Evolutionary conservation across 2,113 vertebrate genomes (phyloP), one percentile per base, ranked within the genome.

Genomic region (Alethe castanea): DNA sequence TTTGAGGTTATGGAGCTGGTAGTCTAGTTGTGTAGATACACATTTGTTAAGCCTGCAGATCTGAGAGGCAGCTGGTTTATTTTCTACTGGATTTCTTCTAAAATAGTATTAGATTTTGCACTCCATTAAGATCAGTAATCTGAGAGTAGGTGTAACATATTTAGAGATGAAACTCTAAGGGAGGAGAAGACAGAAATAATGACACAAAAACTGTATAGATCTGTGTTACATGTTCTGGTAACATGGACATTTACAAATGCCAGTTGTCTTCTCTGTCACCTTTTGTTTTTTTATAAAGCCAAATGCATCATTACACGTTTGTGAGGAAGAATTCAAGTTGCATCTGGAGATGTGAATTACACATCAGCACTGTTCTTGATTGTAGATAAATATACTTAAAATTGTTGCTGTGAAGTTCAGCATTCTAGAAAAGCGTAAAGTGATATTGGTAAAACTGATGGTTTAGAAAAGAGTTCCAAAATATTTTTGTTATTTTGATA

Each of bases 281-380:
- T 14, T 17, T 56, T 16, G 61, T 45, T 16, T 61, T 74, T 22
- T 56, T 2, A 11, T 33, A 47, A 72, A 59, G 42, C 29, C 14
- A 57, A 45, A 40, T 50, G 15, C 20, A 45, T 85, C 0, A 0
- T 94, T 74, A 11, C 4, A 5, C 1, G 0, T 65, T 36, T 36
- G 31, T 47, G 56, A 59, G 23, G 18, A 66, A 15, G 35, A 74
- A 40, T 52, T 19, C 5, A 52, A 35, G 24, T 35, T 89, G 28
- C 9, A 18, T 35, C 14, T 91, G 38, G 20, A 84, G 38, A n/a
- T 35, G 16, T 15, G 33, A 83, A 62, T 25, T 67, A 28, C 24
- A 61, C 42, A 73, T 92, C 10, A 52, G 20, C 7, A 22, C 5
- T 54, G 31, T 45, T 86, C 14, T 65, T 56, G 20, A 36, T 19